Percentiles rank a stretch among this genome's conserved stretches.
These are phyloP conservation scores for Spodoptera littoralis DNA, from an alignment of 2,888 invertebrate species.

Conservation along the genomic window DNA sequence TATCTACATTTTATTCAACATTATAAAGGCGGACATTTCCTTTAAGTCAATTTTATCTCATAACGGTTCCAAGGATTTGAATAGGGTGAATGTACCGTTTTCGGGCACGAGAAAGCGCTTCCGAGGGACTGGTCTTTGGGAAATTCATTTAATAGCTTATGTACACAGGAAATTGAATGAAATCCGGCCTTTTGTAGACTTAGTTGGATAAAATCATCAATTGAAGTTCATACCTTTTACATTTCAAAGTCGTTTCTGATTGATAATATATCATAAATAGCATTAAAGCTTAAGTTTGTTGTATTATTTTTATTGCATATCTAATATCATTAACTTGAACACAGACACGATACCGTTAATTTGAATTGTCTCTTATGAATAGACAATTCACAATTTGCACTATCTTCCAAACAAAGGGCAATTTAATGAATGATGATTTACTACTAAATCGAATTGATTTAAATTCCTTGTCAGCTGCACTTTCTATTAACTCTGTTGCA, in stretches of 20 bases:
- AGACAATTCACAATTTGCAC: too few relatives aligned
- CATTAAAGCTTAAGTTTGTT: too few relatives aligned
- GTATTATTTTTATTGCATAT: too few relatives aligned
- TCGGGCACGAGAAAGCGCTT: conserved; percentile 29
- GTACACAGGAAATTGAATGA: conserved; percentile 43
- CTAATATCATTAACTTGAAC: too few relatives aligned
- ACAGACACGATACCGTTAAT: too few relatives aligned
- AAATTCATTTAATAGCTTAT: conserved; percentile 33
- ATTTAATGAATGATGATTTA: too few relatives aligned
- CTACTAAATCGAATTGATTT: too few relatives aligned
- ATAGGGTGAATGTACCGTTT: conserved; percentile 46
- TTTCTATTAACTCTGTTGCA: not conserved
- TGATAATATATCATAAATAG: not conserved
- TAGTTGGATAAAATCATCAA: conserved; percentile 26
- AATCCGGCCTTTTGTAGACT: conserved; percentile 29
- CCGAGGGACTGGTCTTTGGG: conserved; percentile 30
- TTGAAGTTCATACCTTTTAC: conserved; percentile 17
- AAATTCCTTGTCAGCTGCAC: too few relatives aligned
- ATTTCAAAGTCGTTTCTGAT: conserved; percentile 6
- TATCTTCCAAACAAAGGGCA: too few relatives aligned
- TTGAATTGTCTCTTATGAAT: too few relatives aligned
- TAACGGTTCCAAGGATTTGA: conserved; percentile 49
- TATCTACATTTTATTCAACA: conserved; percentile 29
- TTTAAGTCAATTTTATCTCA: conserved; percentile 48
- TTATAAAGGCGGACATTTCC: conserved; percentile 41